Percentiles rank a stretch among this genome's conserved stretches.
Evolutionary conservation across 2,888 invertebrate genomes (phyloP).

Genomic region (Craniophora ligustri): DNA sequence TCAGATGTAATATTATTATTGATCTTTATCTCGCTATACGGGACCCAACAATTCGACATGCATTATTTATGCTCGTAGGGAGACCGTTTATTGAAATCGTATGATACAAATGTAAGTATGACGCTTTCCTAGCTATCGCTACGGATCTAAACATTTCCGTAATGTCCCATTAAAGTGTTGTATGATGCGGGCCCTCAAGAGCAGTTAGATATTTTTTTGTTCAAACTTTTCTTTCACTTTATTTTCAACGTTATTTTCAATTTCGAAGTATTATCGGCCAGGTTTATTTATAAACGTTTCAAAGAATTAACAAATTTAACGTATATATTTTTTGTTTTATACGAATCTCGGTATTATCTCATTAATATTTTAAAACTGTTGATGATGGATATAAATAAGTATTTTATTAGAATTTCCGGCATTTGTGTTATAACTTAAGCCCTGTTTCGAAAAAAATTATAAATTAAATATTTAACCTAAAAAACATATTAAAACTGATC

Average conservation of each 20-base stretch:
- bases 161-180: constrained; percentile 61
- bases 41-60: constrained; percentile 79
- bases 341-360: background rate
- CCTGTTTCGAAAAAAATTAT: constrained; percentile 1
- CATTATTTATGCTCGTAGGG: constrained; percentile 84
- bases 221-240: too few relatives aligned
- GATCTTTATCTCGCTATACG: constrained; percentile 72
- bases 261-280: background rate
- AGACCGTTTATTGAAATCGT: constrained; percentile 83
- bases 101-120: constrained; percentile 72
- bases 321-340: background rate
- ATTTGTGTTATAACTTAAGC: background rate
- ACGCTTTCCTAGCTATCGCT: constrained; percentile 56
- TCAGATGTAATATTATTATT: constrained; percentile 68
- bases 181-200: constrained; percentile 62
- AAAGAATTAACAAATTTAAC: background rate
- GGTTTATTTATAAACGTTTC: background rate
- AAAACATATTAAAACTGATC: constrained; percentile 47
- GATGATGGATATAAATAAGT: too few relatives aligned
- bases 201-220: constrained; percentile 46
- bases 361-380: background rate
- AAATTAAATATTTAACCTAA: constrained; percentile 22
- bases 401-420: too few relatives aligned
- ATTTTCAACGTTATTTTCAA: too few relatives aligned
- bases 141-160: constrained; percentile 57